These are phyloP conservation scores for Nautilus pompilius DNA, from an alignment of 1,140 invertebrate species.

Conservation along the genomic window DNA sequence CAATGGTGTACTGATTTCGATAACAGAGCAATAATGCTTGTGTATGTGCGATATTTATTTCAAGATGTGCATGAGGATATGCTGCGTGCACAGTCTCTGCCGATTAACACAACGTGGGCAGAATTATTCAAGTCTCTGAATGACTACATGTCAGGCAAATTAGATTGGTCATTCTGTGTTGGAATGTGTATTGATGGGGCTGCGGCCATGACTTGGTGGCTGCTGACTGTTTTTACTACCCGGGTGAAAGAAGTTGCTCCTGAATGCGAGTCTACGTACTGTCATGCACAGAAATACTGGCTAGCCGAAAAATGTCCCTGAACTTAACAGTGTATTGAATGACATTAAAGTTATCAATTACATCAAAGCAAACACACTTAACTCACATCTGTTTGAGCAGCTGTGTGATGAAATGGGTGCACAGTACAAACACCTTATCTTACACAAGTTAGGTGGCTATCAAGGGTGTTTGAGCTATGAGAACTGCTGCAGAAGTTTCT, in stretches of 20 bases:
- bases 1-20: neutral
- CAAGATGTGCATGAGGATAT: no score
- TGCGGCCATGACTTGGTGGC: neutral
- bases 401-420: neutral
- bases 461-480: conserved; percentile 17
- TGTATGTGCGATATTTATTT: no score
- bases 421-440: neutral
- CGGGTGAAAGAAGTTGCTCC: neutral
- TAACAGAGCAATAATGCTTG: no score
- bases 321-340: conserved; percentile 9
- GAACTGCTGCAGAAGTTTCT: neutral
- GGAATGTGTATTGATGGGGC: neutral
- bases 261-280: neutral
- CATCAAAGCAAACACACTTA: neutral
- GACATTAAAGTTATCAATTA: neutral
- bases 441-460: neutral
- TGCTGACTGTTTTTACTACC: neutral
- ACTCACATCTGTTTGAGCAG: neutral
- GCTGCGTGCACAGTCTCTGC: no score
- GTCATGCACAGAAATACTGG: neutral
- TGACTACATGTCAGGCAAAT: neutral
- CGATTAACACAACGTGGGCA: neutral
- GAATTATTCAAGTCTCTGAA: neutral
- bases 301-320: no score
- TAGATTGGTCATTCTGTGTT: neutral